These are phyloP conservation scores for Yponomeuta plumbellus DNA, from an alignment of 2,888 invertebrate genomes.

Conservation along the genomic window DNA sequence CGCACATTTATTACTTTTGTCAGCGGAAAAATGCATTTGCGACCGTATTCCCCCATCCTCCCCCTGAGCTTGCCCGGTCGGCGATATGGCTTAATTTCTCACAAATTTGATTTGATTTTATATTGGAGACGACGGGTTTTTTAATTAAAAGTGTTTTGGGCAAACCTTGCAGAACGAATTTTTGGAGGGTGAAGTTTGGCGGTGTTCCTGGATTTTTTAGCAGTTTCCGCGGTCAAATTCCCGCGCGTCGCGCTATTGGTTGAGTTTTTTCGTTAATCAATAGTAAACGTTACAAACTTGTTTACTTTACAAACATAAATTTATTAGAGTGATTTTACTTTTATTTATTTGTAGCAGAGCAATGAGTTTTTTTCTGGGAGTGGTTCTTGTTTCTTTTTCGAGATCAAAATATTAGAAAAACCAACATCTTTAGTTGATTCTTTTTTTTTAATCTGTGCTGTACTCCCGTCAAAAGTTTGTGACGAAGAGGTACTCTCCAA, in stretches of 20 bases:
- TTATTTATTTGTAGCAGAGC: too few relatives aligned
- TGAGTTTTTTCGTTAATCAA: neutral
- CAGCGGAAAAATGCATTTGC: constrained; percentile 74
- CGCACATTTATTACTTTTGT: constrained; percentile 74
- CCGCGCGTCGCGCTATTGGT: too few relatives aligned
- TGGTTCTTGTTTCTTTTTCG: too few relatives aligned
- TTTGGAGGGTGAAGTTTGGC: neutral
- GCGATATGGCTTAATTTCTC: constrained; percentile 21
- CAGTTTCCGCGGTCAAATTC: too few relatives aligned
- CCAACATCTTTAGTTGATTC: too few relatives aligned
- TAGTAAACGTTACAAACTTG: too few relatives aligned
- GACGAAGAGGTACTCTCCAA: neutral
- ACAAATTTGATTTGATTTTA: constrained; percentile 29
- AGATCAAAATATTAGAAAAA: too few relatives aligned
- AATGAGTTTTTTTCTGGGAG: too few relatives aligned
- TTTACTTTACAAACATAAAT: too few relatives aligned
- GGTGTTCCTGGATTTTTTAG: too few relatives aligned
- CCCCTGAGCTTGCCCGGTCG: constrained; percentile 31
- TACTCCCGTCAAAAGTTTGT: neutral
- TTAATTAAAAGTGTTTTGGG: constrained; percentile 15
- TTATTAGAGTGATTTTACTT: too few relatives aligned
- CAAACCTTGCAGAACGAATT: constrained; percentile 6
- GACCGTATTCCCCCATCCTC: constrained; percentile 32
- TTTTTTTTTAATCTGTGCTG: too few relatives aligned
- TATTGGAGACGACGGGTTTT: constrained; percentile 19